Evolutionary conservation across 2,888 invertebrate species (phyloP), one percentile per base, ranked within the genome.

Genomic region (Drosophila mulleri): DNA sequence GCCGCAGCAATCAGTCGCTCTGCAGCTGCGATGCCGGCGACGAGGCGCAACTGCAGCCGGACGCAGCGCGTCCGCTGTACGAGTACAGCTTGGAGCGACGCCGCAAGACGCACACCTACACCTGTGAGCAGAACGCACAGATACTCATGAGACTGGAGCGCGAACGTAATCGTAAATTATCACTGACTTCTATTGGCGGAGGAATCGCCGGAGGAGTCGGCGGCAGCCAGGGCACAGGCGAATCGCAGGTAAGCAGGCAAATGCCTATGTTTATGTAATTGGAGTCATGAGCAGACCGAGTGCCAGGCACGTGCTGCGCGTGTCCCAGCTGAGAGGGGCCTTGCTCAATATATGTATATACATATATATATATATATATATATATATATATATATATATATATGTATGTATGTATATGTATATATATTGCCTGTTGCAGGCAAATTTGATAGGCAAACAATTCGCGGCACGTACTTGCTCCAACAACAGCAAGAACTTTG

Each of bases 71-170:
- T 54, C 93, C 93, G 45, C 77, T 93, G 18, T 93, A 92, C 78
- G 93, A 94, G 76, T 94, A 93, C 80, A 94, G 94, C 78, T 84
- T 94, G 84, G 94, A 94, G 88, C 89, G 93, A 14, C 91, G 92
- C 44, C 91, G 91, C 64, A 92, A 92, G 78, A 91, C 93, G 60
- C 94, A 94, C 84, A 93, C 93, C 41, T 94, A 93, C 83, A 93
- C 92, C 65, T 94, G 94, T 86, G 94, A 94, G 78, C 94, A 94
- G 78, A 93, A 93, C 78, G 93, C 93, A 75, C 93, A 93, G 87
- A 93, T 93, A 80, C 90, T 93, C 79, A 91, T 93, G 89, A 91
- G 93, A 84, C 83, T 93, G 80, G 93, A 93, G 86, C 91, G 92
- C 69, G 93, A 93, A 65, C 92, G 92, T 41, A 89, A 91, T 86